Percentiles rank a stretch among this genome's conserved stretches.
These are phyloP conservation scores for Coenobita brevimanus DNA, from an alignment of 1,140 invertebrate genomes.

Conservation along the genomic window DNA sequence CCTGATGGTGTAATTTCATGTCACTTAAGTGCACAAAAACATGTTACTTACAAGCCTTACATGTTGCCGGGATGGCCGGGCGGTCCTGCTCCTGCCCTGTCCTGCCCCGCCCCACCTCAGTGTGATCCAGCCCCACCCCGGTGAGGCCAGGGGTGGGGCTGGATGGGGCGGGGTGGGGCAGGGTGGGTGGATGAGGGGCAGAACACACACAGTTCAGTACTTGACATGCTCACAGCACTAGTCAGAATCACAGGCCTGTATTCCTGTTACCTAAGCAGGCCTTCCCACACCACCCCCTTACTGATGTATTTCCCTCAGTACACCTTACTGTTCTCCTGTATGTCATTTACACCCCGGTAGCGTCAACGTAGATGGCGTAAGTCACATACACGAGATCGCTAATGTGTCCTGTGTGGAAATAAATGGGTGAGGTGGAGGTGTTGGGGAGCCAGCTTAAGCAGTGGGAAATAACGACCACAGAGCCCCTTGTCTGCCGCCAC, in stretches of 20 bases:
- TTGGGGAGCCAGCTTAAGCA: too few relatives aligned
- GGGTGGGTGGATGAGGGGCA: slow-evolving; percentile 31
- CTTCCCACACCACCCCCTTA: too few relatives aligned
- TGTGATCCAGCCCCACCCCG: background rate
- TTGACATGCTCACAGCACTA: slow-evolving; percentile 51
- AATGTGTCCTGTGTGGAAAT: too few relatives aligned
- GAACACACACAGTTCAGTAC: slow-evolving; percentile 45
- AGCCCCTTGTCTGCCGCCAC: slow-evolving; percentile 29
- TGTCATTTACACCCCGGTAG: too few relatives aligned
- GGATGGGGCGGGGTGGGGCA: slow-evolving; percentile 40
- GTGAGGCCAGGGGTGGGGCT: background rate
- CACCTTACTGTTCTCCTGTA: too few relatives aligned
- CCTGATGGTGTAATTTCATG: slow-evolving; percentile 64
- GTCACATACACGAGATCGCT: too few relatives aligned
- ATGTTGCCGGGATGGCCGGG: slow-evolving; percentile 51
- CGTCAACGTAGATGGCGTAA: too few relatives aligned
- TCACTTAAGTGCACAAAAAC: slow-evolving; percentile 66
- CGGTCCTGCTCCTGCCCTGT: slow-evolving; percentile 2
- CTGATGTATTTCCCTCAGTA: too few relatives aligned
- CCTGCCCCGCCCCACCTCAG: background rate
- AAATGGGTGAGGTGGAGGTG: too few relatives aligned
- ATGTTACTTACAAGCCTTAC: slow-evolving; percentile 64
- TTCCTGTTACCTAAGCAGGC: too few relatives aligned
- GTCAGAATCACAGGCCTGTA: slow-evolving; percentile 60
- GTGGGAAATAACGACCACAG: too few relatives aligned